Base-by-base conservation (phyloP, 2,888 invertebrate genomes). In the Eurytoma adleriae region DNA sequence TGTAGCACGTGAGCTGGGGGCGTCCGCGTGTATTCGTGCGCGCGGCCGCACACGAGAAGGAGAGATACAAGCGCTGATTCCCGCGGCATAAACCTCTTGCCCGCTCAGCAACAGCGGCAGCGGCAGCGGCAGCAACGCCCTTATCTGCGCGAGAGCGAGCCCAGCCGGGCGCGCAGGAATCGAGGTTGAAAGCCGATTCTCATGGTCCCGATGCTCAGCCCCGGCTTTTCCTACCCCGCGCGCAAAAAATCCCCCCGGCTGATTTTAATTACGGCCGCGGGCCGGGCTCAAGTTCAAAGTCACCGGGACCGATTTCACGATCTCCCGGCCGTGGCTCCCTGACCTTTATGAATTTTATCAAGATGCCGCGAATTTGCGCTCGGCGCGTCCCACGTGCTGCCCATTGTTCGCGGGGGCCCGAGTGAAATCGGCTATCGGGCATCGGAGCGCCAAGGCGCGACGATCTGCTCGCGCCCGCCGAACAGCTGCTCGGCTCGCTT, bases 341-440 rank as follows among this genome's bases (percentile, higher is more conserved):
- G 67, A 64, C 56, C 66, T 68, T 50, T 52, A 68, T 68, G 75
- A 68, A 76, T 71, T 62, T 78, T 78, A 78, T 71, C 64, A 69
- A 69, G 78, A 71, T 71, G n/a, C 64, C 52, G 64, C 40, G n/a
- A 68, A 68, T 76, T 68, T 68, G 67, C 50, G 57, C 3, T n/a
- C 50, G 14, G 56, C 48, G 52, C 20, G 18, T 50, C 24, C n/a
- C 54, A n/a, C 48, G 14, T 24, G 48, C 24, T n/a, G 59, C 52
- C 16, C 48, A 74, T 72, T 72, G 72, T 72, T 72, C 27, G 40
- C 30, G 30, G 7, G 66, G 30, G 48, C 18, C 20, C 59, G 5
- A 16, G 18, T 18, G 54, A 66, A 56, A 64, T 52, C 73, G 56
- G 24, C 57, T 66, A 74, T 74, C 74, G 66, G 30, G 56, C 62